phyloP scores from a whole-genome alignment of 2,888 invertebrate genomes.

The Agriopis aurantiaria region DNA sequence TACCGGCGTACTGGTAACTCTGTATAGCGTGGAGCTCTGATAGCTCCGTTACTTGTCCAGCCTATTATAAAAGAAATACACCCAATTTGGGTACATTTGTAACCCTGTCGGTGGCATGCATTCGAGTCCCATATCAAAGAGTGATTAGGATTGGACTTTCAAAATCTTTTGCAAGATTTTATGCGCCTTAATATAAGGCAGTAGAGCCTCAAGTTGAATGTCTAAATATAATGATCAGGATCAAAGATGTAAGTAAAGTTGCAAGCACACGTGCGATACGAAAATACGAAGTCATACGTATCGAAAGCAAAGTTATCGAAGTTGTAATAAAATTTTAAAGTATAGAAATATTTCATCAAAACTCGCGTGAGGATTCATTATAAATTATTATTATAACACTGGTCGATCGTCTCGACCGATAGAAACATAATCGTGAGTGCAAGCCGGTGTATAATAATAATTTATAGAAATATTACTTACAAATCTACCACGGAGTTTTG shows the following conservation, averaged over 20 bases:
- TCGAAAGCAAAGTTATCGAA: not conserved
- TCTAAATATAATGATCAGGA: not conserved
- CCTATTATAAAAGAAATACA: slow-evolving; percentile 20
- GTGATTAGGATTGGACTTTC: slow-evolving; percentile 31
- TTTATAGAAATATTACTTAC: too few relatives aligned
- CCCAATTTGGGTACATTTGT: slow-evolving; percentile 28
- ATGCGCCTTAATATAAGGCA: slow-evolving; percentile 11
- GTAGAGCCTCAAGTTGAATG: slow-evolving; percentile 12
- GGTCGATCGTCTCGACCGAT: too few relatives aligned
- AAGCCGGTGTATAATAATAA: too few relatives aligned
- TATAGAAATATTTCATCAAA: too few relatives aligned
- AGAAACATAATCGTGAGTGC: too few relatives aligned
- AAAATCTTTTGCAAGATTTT: not conserved
- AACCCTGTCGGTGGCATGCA: slow-evolving; percentile 37
- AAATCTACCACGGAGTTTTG: too few relatives aligned
- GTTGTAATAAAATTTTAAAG: not conserved
- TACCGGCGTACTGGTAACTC: not conserved
- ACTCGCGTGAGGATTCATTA: too few relatives aligned
- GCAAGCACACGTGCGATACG: not conserved
- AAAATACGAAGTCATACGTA: not conserved
- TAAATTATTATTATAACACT: too few relatives aligned
- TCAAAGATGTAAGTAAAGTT: slow-evolving; percentile 14
- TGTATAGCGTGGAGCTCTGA: not conserved
- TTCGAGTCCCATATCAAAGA: slow-evolving; percentile 36
- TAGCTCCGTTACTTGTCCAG: slow-evolving; percentile 2